phyloP scores from a whole-genome alignment of 2,888 invertebrate species.

The Morpho deidamia region DNA sequence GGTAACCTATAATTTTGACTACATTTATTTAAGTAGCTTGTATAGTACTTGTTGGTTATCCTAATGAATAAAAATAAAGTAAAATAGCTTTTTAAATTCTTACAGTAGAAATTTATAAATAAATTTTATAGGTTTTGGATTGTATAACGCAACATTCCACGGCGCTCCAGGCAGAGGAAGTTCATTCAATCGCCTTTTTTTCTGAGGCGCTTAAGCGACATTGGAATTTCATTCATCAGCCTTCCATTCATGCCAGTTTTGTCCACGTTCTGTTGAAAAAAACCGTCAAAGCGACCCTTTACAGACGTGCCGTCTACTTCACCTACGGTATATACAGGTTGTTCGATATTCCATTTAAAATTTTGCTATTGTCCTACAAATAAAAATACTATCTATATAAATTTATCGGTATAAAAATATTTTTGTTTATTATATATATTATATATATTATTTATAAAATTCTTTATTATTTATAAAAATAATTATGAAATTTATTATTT shows the following conservation, averaged over 20 bases:
- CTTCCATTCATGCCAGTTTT: slow-evolving; percentile 57
- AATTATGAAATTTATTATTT: too few species aligned
- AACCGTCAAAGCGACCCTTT: slow-evolving; percentile 48
- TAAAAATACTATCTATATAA: too few species aligned
- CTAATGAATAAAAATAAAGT: too few species aligned
- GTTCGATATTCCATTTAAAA: slow-evolving; percentile 26
- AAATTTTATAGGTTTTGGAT: neutral
- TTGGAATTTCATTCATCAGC: slow-evolving; percentile 67
- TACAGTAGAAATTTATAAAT: neutral
- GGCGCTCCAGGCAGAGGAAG: slow-evolving; percentile 46
- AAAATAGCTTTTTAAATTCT: too few species aligned
- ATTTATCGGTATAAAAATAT: too few species aligned
- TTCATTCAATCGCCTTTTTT: slow-evolving; percentile 49
- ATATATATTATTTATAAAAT: too few species aligned
- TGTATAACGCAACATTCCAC: slow-evolving; percentile 16
- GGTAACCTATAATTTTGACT: too few species aligned
- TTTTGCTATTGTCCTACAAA: too few species aligned
- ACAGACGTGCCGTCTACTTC: slow-evolving; percentile 66
- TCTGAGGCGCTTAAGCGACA: slow-evolving; percentile 55
- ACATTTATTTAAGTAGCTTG: too few species aligned
- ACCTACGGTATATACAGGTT: slow-evolving; percentile 43
- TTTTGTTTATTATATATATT: too few species aligned
- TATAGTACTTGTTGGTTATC: too few species aligned
- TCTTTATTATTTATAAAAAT: too few species aligned
- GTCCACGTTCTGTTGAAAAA: slow-evolving; percentile 48